Conservation (phyloP, 2,888 invertebrate species). For the Metacarcinus magister region DNA sequence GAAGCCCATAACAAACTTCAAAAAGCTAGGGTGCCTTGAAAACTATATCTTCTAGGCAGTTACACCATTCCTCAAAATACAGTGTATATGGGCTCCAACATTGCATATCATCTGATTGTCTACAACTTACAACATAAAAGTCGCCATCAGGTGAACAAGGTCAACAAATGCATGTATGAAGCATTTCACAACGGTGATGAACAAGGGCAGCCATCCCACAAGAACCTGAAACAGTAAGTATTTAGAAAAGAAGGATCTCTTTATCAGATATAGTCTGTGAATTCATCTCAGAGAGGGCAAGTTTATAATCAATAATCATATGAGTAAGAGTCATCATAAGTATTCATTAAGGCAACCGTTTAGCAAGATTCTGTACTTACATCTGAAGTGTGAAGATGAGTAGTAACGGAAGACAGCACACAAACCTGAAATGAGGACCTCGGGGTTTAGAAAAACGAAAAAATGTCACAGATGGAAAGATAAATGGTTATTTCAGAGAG, state of each 20-base stretch:
- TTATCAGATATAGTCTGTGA: not conserved
- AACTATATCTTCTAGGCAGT: too few species aligned
- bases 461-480: not conserved
- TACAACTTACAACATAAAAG: not conserved
- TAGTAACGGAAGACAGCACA: not conserved
- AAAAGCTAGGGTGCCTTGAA: too few species aligned
- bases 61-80: not conserved
- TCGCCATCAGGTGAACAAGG: too few species aligned
- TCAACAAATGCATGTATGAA: too few species aligned
- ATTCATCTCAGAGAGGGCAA: not conserved
- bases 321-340: not conserved
- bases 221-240: not conserved
- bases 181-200: not conserved
- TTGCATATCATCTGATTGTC: not conserved
- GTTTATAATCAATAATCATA: not conserved
- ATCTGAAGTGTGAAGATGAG: not conserved
- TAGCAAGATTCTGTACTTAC: not conserved
- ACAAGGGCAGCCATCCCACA: not conserved
- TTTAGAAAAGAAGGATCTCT: not conserved
- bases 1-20: too few species aligned
- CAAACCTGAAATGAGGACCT: not conserved
- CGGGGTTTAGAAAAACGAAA: not conserved
- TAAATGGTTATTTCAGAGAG: slow-evolving; percentile 42
- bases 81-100: not conserved
- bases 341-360: not conserved